Conservation (phyloP, 2,797 vertebrate genomes). For the Adrianichthys oophorus region DNA sequence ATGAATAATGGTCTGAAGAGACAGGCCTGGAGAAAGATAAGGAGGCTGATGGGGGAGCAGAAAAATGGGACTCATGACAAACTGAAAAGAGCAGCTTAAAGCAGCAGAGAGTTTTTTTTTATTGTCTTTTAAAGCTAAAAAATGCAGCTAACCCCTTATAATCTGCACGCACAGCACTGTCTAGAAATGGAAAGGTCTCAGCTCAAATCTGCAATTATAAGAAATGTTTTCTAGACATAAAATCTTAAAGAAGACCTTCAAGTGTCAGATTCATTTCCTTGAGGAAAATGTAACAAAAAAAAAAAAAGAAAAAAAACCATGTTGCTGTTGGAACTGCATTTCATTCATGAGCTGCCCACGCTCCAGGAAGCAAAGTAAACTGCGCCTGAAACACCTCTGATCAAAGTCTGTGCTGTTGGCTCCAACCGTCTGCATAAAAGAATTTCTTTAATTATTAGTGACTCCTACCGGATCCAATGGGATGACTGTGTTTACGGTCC, state of each 20-base stretch:
- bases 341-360: constrained; percentile 40
- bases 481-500: constrained; percentile 23
- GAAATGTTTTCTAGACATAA: neutral
- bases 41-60: constrained; percentile 11
- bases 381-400: constrained; percentile 30
- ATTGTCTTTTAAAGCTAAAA: constrained; percentile 3
- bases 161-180: neutral
- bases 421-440: constrained; percentile 23
- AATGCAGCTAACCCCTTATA: neutral
- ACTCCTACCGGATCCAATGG: constrained; percentile 30
- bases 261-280: constrained; percentile 7
- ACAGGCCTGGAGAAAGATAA: constrained; percentile 6
- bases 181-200: neutral
- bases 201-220: neutral
- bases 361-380: constrained; percentile 44
- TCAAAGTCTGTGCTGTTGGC: constrained; percentile 36
- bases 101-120: neutral
- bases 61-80: constrained; percentile 20
- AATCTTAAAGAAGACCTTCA: neutral
- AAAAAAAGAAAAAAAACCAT: constrained; percentile 6
- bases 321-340: constrained; percentile 18
- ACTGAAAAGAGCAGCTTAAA: constrained; percentile 11
- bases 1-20: constrained; percentile 29
- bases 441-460: constrained; percentile 59
- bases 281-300: constrained; percentile 16